Evolutionary conservation across 2,113 vertebrate species (phyloP), one percentile per base, ranked within the genome.

Genomic region (Bubo blakistoni): DNA sequence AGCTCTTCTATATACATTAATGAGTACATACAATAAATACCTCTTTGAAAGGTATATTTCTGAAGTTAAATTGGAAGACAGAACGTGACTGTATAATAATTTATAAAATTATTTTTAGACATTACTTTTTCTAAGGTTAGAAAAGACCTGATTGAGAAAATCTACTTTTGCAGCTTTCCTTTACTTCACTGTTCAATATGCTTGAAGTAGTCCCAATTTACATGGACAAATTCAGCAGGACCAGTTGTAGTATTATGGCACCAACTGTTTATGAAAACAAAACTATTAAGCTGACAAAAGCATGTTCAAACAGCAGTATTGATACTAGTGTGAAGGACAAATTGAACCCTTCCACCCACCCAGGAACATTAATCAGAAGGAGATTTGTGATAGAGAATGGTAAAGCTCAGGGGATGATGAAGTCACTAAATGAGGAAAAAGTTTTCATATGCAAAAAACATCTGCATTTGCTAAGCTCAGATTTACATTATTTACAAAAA

Each of bases 251-350:
- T 83, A 88, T 85, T 90, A 90, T 88, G 86, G 74, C 61, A 96
- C 59, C 81, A 94, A 88, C 71, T 90, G 81, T 94, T 96, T 96
- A 93, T 88, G 71, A 86, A 96, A 96, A 93, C 94, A 95, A 83
- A 96, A 95, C 81, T 83, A 94, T 95, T 92, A 96, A 89, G 67
- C 62, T 81, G 72, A 96, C 90, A 96, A 95, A 97, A 95, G n/a
- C 83, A 79, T 63, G 69, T 86, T 96, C 88, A 94, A 93, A 95
- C 62, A 91, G 49, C 51, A 94, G 81, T 91, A 96, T 88, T 94
- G 88, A 86, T 94, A 86, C 40, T 77, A 72, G 83, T 59, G 38
- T 81, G 86, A 94, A 94, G 92, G 77, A 93, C 86, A 96, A 91
- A 96, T 79, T 79, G 81, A 97, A 96, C 49, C 42, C 44, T 95